Evolutionary conservation across 2,888 invertebrate genomes (phyloP).

Genomic region (Subacronicta megacephala): DNA sequence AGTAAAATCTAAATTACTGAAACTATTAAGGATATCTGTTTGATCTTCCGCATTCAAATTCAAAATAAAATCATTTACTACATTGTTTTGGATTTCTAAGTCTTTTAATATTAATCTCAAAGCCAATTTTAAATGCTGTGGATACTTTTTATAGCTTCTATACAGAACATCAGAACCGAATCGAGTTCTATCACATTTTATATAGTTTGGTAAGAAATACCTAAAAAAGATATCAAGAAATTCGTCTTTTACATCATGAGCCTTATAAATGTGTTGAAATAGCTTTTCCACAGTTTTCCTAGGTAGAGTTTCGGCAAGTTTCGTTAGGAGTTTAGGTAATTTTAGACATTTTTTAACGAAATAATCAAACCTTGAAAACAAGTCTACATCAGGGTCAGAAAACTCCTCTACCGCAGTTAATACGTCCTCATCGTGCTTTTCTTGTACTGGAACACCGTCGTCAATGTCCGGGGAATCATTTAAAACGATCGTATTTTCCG

Average conservation of each 20-base stretch:
- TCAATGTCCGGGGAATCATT: constrained; percentile 25
- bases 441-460: constrained; percentile 1
- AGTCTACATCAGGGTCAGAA: constrained; percentile 62
- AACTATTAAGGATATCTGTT: constrained; percentile 55
- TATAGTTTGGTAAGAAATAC: constrained; percentile 62
- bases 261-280: constrained; percentile 62
- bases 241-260: constrained; percentile 32
- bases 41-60: constrained; percentile 54
- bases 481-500: constrained; percentile 13
- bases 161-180: constrained; percentile 68
- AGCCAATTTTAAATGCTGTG: constrained; percentile 59
- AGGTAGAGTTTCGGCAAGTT: constrained; percentile 64
- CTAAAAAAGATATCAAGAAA: constrained; percentile 60
- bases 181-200: constrained; percentile 66
- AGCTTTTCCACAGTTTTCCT: constrained; percentile 62
- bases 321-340: constrained; percentile 52
- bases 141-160: constrained; percentile 58
- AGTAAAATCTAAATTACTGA: constrained; percentile 61
- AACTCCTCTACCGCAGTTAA: constrained; percentile 53
- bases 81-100: constrained; percentile 57
- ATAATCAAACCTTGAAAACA: constrained; percentile 52
- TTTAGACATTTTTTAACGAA: constrained; percentile 63
- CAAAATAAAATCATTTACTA: constrained; percentile 69
- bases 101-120: constrained; percentile 66
- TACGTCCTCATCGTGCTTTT: constrained; percentile 23